These are phyloP conservation scores for Tichodroma muraria DNA, from an alignment of 2,113 vertebrate genomes.

Conservation along the genomic window DNA sequence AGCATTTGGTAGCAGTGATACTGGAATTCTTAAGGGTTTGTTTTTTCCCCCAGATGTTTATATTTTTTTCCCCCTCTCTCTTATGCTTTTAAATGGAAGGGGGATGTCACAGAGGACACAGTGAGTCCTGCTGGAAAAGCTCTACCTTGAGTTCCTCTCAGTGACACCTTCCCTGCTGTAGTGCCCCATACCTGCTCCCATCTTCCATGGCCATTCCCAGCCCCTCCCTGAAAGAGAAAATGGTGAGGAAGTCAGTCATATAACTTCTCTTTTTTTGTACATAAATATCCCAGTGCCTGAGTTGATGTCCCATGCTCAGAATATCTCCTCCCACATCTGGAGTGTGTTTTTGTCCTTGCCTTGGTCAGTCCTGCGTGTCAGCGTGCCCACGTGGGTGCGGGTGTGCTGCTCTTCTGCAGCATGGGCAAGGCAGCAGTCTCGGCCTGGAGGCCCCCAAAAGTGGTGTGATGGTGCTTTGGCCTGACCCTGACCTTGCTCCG, in stretches of 20 bases:
- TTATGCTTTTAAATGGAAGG: background rate
- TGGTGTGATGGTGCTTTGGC: background rate
- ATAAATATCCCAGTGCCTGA: background rate
- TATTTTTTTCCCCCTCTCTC: background rate
- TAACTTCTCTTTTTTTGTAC: background rate
- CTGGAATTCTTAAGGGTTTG: background rate
- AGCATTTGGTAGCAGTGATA: background rate
- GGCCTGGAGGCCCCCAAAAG: background rate
- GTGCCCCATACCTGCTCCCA: fast-evolving
- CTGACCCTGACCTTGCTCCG: background rate
- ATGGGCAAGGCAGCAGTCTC: fast-evolving
- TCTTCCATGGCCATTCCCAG: background rate
- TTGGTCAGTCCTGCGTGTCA: fast-evolving
- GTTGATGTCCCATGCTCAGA: background rate
- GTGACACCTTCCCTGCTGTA: background rate
- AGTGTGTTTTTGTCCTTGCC: background rate
- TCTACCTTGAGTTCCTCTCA: background rate
- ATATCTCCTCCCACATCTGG: background rate
- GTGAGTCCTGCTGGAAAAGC: background rate
- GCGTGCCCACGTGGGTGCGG: fast-evolving
- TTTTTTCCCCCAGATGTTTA: fast-evolving
- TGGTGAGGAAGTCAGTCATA: background rate
- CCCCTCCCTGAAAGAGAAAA: background rate
- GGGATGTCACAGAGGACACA: background rate
- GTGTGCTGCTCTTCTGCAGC: background rate